phyloP scores from a whole-genome alignment of 2,113 vertebrate species.

The Cyanoderma ruficeps region DNA sequence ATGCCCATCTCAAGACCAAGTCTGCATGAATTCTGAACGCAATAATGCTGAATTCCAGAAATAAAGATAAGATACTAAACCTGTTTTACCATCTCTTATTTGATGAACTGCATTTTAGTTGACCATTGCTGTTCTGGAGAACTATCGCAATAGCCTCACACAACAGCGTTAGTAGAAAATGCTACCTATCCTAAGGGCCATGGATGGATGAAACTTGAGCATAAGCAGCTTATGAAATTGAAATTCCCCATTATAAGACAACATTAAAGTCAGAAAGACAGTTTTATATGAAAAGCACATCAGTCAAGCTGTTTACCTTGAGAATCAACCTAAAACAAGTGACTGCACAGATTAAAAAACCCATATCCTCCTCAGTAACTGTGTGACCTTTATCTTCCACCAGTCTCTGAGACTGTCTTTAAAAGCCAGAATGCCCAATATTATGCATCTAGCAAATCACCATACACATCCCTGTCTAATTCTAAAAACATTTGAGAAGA shows the following conservation, averaged over 20 bases:
- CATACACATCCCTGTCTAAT: background rate
- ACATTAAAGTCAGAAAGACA: background rate
- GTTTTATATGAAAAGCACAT: background rate
- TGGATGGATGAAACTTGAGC: background rate
- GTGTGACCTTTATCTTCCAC: background rate
- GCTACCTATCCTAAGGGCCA: background rate
- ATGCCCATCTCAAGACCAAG: background rate
- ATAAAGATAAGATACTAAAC: background rate
- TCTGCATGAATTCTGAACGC: background rate
- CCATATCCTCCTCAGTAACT: background rate
- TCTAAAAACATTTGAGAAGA: background rate
- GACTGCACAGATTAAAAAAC: background rate
- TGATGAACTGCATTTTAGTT: background rate
- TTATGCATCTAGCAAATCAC: background rate
- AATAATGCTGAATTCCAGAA: background rate
- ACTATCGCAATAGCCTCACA: background rate
- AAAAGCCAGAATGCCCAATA: background rate
- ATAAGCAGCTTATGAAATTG: background rate
- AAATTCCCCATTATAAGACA: background rate
- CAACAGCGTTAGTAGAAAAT: background rate
- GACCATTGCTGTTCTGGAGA: background rate
- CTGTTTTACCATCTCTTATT: background rate
- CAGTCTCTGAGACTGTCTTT: background rate
- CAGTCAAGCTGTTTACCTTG: background rate
- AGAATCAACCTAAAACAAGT: background rate